These are phyloP conservation scores for Lucifuga dentata DNA, from an alignment of 2,113 vertebrate species.

Conservation along the genomic window DNA sequence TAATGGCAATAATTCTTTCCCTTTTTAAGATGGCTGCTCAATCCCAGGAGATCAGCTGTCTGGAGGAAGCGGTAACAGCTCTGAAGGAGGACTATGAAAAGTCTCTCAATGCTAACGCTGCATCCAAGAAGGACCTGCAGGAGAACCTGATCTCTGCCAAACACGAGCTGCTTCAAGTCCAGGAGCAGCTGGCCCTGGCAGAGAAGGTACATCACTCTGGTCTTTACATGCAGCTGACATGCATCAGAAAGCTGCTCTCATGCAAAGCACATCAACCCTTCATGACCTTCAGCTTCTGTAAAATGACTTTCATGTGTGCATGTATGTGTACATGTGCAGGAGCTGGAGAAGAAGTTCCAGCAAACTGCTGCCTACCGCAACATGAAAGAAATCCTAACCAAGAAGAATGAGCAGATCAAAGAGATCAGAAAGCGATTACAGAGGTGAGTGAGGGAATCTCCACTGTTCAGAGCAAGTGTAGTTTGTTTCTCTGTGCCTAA, in stretches of 20 bases:
- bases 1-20: background rate
- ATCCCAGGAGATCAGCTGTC: conserved; percentile 84
- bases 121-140: conserved; percentile 90
- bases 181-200: conserved; percentile 90
- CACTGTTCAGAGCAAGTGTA: no score
- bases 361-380: conserved; percentile 95
- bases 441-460: conserved; percentile 80
- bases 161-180: conserved; percentile 91
- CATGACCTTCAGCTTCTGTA: background rate
- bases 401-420: conserved; percentile 97
- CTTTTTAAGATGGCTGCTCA: conserved; percentile 64
- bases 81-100: conserved; percentile 91
- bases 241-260: no score
- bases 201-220: conserved; percentile 87
- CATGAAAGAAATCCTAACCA: conserved; percentile 97
- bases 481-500: no score
- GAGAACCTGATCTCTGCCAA: conserved; percentile 90
- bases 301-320: conserved; percentile 16
- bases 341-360: conserved; percentile 97
- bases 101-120: conserved; percentile 84
- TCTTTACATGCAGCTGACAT: background rate
- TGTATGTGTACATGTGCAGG: conserved; percentile 74
- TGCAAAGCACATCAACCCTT: no score
- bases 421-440: conserved; percentile 90
- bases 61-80: conserved; percentile 89